Evolutionary conservation across 2,797 vertebrate genomes (phyloP), one percentile per base, ranked within the genome.

Genomic region (Poliocrania exsul): DNA sequence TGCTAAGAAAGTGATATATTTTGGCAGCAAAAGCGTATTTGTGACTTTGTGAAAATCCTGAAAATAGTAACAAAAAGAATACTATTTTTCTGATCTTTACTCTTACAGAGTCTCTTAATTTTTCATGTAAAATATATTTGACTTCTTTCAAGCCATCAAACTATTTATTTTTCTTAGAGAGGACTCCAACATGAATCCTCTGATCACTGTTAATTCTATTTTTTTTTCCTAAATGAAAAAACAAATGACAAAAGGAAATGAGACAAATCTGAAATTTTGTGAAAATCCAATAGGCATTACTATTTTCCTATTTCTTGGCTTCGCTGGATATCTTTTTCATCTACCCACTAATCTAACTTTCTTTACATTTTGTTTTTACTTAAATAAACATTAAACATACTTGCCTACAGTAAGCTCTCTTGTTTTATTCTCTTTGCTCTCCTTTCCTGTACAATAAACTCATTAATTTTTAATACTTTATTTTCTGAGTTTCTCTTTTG

Each of bases 361-460:
- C 94, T 95, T 96, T 96, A 94, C 82, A 91, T 95, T 96, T 96
- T 91, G 83, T 90, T 96, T 97, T 97, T 93, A 91, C 88, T 96
- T 96, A 97, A 94, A 97, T 96, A 97, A 97, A 96, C 92, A 97
- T 96, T 96, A 97, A 94, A 88, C 87, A 80, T 51, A 88, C 88
- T 92, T 89, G 86, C 95, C 92, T 88, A 79, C 91, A 92, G 93
- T 93, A 96, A 96, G 90, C 72, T 96, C 42, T 96, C 80, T 92
- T 97, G 73, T 96, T 96, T 96, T 95, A 96, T 97, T 96, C 95
- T 95, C 96, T 97, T 97, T 97, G 88, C 95, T 95, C 58, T 96
- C 71, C 82, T 82, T 91, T 96, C 86, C 91, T 73, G 71, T 90
- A 95, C 92, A 95, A 96, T 95, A 92, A 96, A 29, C 38, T 67